Evolutionary conservation across 1,140 invertebrate genomes (phyloP), one percentile per base, ranked within the genome.

Genomic region (Cephus cinctus): DNA sequence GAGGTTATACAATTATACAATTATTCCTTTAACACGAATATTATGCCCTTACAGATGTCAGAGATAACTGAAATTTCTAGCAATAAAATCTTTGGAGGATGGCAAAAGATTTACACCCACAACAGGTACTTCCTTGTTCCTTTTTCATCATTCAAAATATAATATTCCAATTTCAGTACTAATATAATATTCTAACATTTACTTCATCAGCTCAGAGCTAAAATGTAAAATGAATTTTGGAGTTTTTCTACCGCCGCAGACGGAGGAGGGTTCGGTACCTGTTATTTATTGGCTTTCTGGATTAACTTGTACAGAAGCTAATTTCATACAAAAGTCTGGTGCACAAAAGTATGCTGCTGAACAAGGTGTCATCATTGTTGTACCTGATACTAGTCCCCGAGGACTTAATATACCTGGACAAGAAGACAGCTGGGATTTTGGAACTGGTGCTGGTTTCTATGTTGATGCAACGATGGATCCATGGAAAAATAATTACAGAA

Each of bases 321-420:
- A 99, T 79, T 98, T 98, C 69, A 89, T 98, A 39, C 86, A 91
- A 40, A 99, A 99, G 79, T 85, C 94, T 38, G 96, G 95, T 25
- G 88, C 90, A 54, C 97, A 99, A 78, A 83, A 82, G 72, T 86
- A 86, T 65, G 95, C 95, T 38, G 80, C 90, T 18, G 77, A 95
- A 67, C 78, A 91, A 69, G 86, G 87, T 9, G 73, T 97, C 1
- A 84, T 94, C 54, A 82, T 98, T 32, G 89, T 99, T 2, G 86
- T 86, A 56, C 95, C 96, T 4, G 97, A 99, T 67, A 99, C 97
- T 0, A 98, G 95, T 66, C 97, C 97, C 5, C 81, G 95, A 58
- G 92, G 89, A 6, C 81, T 89, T 11, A 88, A 92, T 61, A 86
- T 99, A 52, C 85, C 88, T 46, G 94, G 94, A 2, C 92, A 98